Percentiles rank a stretch among this genome's conserved stretches.
phyloP scores from a whole-genome alignment of 2,797 vertebrate genomes.

The Parauchenoglanis ngamensis region DNA sequence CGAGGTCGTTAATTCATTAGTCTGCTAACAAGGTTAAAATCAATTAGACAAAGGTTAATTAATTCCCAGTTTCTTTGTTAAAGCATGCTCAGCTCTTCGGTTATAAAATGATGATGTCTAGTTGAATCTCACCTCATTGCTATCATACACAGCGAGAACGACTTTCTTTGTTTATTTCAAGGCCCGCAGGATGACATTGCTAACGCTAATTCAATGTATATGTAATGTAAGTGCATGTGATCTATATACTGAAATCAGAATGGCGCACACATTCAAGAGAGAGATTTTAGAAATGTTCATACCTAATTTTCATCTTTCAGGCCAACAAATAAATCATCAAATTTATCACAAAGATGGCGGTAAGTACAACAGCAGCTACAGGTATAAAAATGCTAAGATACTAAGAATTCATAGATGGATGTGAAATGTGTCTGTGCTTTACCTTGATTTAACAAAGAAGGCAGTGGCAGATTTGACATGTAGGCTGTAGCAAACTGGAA shows the following conservation, averaged over 20 bases:
- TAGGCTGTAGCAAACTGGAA: neutral
- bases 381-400: neutral
- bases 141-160: neutral
- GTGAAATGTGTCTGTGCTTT: neutral
- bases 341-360: neutral
- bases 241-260: neutral
- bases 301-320: neutral
- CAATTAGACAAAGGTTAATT: slow-evolving; percentile 65
- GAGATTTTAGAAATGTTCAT: neutral
- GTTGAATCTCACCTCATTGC: neutral
- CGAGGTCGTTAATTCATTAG: slow-evolving; percentile 43
- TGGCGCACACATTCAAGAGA: neutral
- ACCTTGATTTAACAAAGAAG: neutral
- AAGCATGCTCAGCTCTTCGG: slow-evolving; percentile 52
- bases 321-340: neutral
- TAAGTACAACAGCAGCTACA: neutral
- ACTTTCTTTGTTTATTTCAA: neutral
- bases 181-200: neutral
- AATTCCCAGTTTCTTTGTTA: slow-evolving; percentile 61
- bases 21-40: slow-evolving; percentile 58
- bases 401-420: neutral
- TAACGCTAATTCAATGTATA: neutral
- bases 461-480: neutral
- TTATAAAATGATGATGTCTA: slow-evolving; percentile 24
- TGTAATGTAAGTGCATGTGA: neutral